These are phyloP conservation scores for Gallinago solitaria DNA, from an alignment of 2,797 vertebrate genomes.

Conservation along the genomic window DNA sequence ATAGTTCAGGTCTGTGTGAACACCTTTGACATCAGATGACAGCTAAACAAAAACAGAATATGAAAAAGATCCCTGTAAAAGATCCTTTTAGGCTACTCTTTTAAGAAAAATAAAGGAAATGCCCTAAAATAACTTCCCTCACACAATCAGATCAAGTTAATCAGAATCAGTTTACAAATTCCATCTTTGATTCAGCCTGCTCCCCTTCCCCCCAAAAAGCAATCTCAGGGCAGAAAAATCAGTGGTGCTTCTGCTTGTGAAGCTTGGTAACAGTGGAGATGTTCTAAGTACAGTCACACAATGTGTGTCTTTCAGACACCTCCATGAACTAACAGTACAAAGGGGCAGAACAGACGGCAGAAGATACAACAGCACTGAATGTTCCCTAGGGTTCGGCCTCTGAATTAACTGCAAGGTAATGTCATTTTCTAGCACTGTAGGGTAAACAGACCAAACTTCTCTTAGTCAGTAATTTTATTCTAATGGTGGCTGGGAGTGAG, in stretches of 20 bases:
- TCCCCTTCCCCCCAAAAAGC: background rate
- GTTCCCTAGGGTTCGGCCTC: background rate
- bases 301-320: background rate
- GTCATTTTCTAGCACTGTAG: background rate
- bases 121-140: conserved; percentile 62
- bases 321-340: background rate
- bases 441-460: background rate
- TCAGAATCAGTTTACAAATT: conserved; percentile 53
- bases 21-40: conserved; percentile 56
- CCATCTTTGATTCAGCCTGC: background rate
- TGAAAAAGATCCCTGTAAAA: conserved; percentile 59
- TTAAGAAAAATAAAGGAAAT: conserved; percentile 55
- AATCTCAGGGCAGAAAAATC: background rate
- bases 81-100: conserved; percentile 31
- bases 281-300: background rate
- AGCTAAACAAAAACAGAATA: conserved; percentile 65
- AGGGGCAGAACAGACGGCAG: background rate
- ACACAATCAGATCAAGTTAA: conserved; percentile 52
- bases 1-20: conserved; percentile 53
- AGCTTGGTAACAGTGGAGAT: background rate
- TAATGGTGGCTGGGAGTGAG: background rate
- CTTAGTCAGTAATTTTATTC: background rate
- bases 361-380: background rate
- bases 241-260: background rate
- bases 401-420: background rate